Base-by-base conservation (phyloP, 2,113 vertebrate genomes). In the Aphyosemion australe region DNA sequence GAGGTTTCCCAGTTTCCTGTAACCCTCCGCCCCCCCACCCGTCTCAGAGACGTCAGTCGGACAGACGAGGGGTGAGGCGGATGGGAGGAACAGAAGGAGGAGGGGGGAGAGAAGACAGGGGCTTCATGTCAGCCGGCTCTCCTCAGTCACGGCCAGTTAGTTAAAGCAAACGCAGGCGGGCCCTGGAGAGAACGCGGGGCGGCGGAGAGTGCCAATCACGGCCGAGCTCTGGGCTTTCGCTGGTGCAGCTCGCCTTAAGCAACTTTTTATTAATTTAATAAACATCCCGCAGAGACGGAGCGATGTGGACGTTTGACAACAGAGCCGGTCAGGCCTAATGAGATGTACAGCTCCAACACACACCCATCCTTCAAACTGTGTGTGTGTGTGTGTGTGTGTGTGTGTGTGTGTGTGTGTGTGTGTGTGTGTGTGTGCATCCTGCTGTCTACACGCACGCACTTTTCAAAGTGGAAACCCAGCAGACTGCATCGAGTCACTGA, bases 181-280 rank as follows among this genome's bases (percentile, higher is more conserved):
- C 90, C 86, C 90, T 58, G 57, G 90, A 86, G 91, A 84, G 69
- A 83, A 49, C 12, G 50, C 71, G 1, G 83, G 72, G 80, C 72
- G 64, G 80, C 78, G 50, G 58, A 67, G 85, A 76, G 82, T 91
- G 91, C 91, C 92, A 93, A 91, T 92, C 92, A 92, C 87, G 51
- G 86, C 78, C 71, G 62, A 81, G 86, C 89, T 73, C 67, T 66
- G 89, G 84, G 89, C 86, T 83, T 88, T 86, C 61, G 69, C 42
- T 39, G 57, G 32, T 80, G 69, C 87, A 64, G 81, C 87, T 87
- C 51, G 89, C 91, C 89, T 88, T 87, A 62, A 93, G 89, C 87
- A 90, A 91, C 87, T 88, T 92, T 90, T 92, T 88, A 92, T 91
- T 92, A 90, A 92, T 92, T 91, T 90, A 93, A 91, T 92, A 91